phyloP scores from a whole-genome alignment of 2,113 vertebrate species.

The Sakesphorus luctuosus region DNA sequence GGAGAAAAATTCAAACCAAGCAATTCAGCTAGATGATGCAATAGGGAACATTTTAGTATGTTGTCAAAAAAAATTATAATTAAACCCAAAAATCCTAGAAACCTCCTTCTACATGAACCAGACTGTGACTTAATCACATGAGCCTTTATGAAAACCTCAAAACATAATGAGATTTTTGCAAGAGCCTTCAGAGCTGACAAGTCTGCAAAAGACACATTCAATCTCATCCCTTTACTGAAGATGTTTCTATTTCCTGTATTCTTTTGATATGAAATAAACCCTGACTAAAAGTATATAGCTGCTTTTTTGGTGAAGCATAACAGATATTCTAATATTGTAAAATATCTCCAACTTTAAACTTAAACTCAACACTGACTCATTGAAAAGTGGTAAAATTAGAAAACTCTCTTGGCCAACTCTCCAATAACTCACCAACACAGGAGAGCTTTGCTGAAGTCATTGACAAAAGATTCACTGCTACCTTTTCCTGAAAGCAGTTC shows the following conservation, averaged over 20 bases:
- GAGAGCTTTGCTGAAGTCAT: neutral
- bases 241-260: neutral
- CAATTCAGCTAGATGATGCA: neutral
- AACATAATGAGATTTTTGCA: neutral
- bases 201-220: neutral
- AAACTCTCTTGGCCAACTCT: neutral
- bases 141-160: neutral
- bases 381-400: neutral
- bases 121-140: neutral
- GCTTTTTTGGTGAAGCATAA: neutral
- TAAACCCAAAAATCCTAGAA: neutral
- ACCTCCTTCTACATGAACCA: neutral
- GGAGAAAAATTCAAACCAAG: constrained; percentile 5
- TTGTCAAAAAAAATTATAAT: neutral
- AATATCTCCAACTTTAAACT: neutral
- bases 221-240: neutral
- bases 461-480: neutral
- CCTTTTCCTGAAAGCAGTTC: neutral
- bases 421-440: neutral
- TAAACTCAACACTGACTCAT: neutral
- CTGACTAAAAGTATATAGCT: neutral
- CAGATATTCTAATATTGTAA: neutral
- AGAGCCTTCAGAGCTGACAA: neutral
- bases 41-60: neutral
- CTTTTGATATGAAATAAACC: neutral